A percentile compares a stretch with the other conserved stretches of the same genome.
Conservation (phyloP, 2,113 vertebrate species). For the Phyllostomus hastatus region DNA sequence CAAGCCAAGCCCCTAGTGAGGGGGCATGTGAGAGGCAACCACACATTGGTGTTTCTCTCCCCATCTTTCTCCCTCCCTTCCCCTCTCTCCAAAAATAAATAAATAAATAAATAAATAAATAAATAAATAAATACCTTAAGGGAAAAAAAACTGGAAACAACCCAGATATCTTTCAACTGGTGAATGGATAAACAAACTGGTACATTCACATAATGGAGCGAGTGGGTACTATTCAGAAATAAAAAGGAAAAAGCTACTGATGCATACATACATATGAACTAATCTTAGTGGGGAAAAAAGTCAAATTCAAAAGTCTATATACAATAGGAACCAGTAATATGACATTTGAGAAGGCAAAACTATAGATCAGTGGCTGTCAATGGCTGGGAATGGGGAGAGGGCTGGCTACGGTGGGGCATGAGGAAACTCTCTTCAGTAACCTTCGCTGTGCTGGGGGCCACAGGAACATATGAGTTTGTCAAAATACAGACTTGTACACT, state of each 20-base stretch:
- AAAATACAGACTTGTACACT: not conserved
- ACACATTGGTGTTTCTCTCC: too few species aligned
- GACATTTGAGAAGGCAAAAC: not conserved
- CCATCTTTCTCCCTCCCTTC: too few species aligned
- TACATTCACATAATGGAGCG: not conserved
- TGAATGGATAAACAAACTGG: too few species aligned
- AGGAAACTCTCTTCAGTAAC: not conserved
- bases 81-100: too few species aligned
- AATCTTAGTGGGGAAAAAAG: not conserved
- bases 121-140: too few species aligned
- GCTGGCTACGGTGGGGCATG: not conserved
- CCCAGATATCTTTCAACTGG: too few species aligned
- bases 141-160: too few species aligned
- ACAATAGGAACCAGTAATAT: not conserved
- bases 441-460: not conserved
- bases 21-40: too few species aligned
- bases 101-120: too few species aligned
- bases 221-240: not conserved
- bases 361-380: not conserved
- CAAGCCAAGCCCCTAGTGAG: too few species aligned
- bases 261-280: not conserved
- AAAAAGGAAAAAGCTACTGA: not conserved
- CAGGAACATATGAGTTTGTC: not conserved
- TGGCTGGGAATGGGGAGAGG: not conserved
- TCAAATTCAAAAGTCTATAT: not conserved